Base-by-base conservation (phyloP, 2,797 vertebrate species). In the Austrolebias charrua region DNA sequence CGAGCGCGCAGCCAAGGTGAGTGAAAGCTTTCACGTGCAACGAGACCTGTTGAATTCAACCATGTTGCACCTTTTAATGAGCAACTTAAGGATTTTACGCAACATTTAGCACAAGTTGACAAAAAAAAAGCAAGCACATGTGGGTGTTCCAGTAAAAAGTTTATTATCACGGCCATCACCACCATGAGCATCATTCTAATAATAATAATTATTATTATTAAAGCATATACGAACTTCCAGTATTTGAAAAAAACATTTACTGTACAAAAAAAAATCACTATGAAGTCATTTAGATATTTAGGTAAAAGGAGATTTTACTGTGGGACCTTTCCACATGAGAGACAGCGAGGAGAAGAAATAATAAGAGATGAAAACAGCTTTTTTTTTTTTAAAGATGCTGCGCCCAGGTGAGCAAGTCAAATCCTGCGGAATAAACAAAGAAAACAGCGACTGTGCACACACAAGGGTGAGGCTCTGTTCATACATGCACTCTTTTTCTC, bases 61-160 rank as follows among this genome's bases (percentile, higher is more conserved):
- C 7, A 68, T 33, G 28, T 67, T 69, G 55, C 28, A 10, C 10
- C 4, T 40, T 40, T 40, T 40, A 2, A 4, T 40, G 38, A 40
- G 38, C 11, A 40, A 40, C 38, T 40, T 40, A 40, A 13, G 11
- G 4, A 12, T 40, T 40, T 40, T 3, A 40, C 10, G 38, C 38
- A 40, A 40, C 38, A 40, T 40, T 40, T 40, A 58, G 31, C 40
- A n/a, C 16, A 58, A 58, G 8, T 15, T 1, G 14, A n/a, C 24
- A 38, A 40, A 29, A 42, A 46, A 40, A 15, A 4, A 31, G 10
- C 49, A 75, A 58, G 5, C 28, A 56, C 20, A n/a, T 2, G 24
- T 24, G 24, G 31, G 19, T 53, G 88, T 94, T 54, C 95, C 93
- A 95, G 94, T 96, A 97, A 89, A 98, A 98, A 96, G 93, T 97